Evolutionary conservation across 2,113 vertebrate genomes (phyloP).

Genomic region (Zosterops borbonicus): DNA sequence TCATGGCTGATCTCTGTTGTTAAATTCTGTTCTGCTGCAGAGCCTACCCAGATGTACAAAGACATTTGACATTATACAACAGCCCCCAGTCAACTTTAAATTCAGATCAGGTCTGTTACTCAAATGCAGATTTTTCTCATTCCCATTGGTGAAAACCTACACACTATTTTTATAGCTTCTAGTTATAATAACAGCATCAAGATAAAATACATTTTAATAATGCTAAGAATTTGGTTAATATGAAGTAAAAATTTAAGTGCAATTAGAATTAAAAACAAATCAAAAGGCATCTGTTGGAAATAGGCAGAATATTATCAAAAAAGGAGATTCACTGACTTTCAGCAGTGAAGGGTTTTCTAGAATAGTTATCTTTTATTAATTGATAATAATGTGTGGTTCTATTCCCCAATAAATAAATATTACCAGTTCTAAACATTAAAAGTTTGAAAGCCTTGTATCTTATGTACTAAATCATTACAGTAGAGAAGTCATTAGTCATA

Average conservation of each 20-base stretch:
- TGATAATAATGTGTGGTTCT: background rate
- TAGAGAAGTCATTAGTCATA: constrained; percentile 35
- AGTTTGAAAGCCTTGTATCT: background rate
- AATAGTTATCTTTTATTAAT: background rate
- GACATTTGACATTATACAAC: background rate
- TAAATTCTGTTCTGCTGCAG: background rate
- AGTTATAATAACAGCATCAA: background rate
- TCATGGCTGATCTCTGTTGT: background rate
- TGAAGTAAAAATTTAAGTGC: background rate
- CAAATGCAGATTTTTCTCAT: background rate
- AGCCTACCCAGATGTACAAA: background rate
- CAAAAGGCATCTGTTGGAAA: background rate
- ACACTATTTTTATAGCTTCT: background rate
- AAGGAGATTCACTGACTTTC: background rate
- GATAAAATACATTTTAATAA: background rate
- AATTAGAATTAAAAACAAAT: background rate
- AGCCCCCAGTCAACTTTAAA: background rate
- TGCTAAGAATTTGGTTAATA: background rate
- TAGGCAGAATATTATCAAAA: background rate
- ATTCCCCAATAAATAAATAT: background rate
- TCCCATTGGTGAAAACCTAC: background rate
- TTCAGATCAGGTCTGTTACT: background rate
- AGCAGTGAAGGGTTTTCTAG: background rate
- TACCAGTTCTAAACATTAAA: background rate
- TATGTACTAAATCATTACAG: constrained; percentile 41